phyloP scores from a whole-genome alignment of 2,888 invertebrate genomes.

The Barypeithes pellucidus region DNA sequence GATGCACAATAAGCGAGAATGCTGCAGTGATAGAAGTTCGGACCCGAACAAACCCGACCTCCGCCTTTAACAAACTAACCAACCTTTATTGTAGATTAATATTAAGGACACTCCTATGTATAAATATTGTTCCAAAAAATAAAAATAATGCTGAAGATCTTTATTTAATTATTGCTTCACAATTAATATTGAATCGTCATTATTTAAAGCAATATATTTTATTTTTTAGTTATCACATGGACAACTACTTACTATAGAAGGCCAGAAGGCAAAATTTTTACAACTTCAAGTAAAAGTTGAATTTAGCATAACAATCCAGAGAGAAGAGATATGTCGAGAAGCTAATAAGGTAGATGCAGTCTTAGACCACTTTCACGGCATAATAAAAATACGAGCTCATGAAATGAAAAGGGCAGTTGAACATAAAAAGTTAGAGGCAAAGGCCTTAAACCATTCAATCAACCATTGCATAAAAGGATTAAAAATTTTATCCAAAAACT shows the following conservation, averaged over 20 bases:
- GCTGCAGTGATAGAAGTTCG: too few species aligned
- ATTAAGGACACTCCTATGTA: too few species aligned
- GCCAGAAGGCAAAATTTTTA: background rate
- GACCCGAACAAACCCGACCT: too few species aligned
- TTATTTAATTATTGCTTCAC: too few species aligned
- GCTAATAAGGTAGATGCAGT: constrained; percentile 16
- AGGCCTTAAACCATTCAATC: constrained; percentile 1
- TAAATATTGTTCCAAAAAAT: too few species aligned
- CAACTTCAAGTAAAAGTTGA: constrained; percentile 16
- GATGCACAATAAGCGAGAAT: too few species aligned
- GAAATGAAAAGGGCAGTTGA: background rate
- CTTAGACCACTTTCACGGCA: background rate
- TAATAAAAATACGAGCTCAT: background rate
- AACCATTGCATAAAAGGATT: constrained; percentile 17
- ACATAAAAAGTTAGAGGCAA: background rate
- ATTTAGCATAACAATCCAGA: constrained; percentile 5
- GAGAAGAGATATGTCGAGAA: constrained; percentile 10
- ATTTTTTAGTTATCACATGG: constrained; percentile 14
- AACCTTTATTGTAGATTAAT: too few species aligned
- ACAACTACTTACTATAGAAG: background rate
- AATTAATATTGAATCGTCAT: background rate
- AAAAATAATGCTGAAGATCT: too few species aligned
- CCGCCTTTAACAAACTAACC: too few species aligned
- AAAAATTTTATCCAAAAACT: constrained; percentile 14
- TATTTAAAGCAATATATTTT: background rate